phyloP scores from a whole-genome alignment of 1,140 invertebrate species.

The Lutraria rhynchaena region DNA sequence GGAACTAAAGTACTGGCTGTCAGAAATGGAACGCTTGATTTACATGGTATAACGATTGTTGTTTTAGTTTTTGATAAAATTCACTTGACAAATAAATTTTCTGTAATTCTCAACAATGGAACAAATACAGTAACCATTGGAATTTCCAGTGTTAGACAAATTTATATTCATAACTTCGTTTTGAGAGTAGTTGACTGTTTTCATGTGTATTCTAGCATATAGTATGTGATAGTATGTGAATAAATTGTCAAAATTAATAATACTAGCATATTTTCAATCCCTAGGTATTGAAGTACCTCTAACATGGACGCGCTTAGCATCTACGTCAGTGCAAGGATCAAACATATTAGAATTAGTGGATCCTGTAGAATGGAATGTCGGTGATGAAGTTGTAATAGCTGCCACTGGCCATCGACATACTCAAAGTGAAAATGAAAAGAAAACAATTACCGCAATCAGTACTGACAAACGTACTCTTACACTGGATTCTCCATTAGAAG shows the following conservation, averaged over 20 bases:
- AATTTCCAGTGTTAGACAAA: no score
- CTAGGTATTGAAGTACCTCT: constrained; percentile 62
- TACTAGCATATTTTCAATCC: no score
- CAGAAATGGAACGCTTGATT: constrained; percentile 75
- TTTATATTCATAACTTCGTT: no score
- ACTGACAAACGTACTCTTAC: constrained; percentile 65
- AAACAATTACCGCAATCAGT: constrained; percentile 65
- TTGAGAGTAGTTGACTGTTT: no score
- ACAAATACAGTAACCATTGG: no score
- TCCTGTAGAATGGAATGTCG: constrained; percentile 68
- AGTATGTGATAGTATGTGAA: no score
- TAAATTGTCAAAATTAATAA: no score
- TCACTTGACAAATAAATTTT: no score
- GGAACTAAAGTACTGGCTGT: constrained; percentile 78
- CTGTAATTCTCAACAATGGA: no score
- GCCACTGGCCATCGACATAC: constrained; percentile 67
- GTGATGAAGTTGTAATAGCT: constrained; percentile 72
- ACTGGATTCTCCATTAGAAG: constrained; percentile 58
- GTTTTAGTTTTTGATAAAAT: no score
- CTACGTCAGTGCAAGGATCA: constrained; percentile 60
- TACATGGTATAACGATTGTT: constrained; percentile 78
- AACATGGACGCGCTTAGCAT: constrained; percentile 69
- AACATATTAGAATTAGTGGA: constrained; percentile 50
- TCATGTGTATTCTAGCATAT: no score
- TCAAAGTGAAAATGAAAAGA: constrained; percentile 69